phyloP scores from a whole-genome alignment of 2,888 invertebrate species.

The Tetanocera ferruginea region DNA sequence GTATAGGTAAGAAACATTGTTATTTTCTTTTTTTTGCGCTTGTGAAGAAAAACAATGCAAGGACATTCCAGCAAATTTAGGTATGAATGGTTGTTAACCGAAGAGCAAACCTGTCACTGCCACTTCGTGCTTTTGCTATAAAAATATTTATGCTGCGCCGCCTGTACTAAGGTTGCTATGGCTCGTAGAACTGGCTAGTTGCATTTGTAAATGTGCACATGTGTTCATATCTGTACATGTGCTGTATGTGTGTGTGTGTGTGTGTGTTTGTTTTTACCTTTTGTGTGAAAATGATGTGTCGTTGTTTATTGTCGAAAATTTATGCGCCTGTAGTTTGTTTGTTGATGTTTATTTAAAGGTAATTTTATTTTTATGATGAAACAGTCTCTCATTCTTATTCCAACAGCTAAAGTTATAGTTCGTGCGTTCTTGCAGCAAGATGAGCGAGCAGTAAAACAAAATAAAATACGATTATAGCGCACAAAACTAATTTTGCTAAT shows the following conservation, averaged over 20 bases:
- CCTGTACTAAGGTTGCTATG: not conserved
- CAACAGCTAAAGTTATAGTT: not conserved
- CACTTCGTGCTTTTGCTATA: constrained; percentile 19
- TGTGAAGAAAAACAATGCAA: too few species aligned
- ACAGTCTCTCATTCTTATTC: not conserved
- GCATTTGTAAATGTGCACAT: too few species aligned
- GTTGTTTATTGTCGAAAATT: constrained; percentile 27
- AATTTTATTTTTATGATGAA: constrained; percentile 32
- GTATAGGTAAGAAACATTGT: not conserved
- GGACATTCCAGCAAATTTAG: too few species aligned
- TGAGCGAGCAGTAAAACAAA: not conserved
- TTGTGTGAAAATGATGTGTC: constrained; percentile 27
- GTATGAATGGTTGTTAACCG: not conserved
- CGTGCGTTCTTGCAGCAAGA: not conserved
- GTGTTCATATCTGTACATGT: not conserved
- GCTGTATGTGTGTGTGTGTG: not conserved
- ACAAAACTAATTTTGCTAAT: constrained; percentile 25
- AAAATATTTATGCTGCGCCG: constrained; percentile 22
- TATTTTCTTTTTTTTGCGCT: too few species aligned
- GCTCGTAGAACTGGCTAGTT: not conserved
- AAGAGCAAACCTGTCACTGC: constrained; percentile 8
- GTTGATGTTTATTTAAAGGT: constrained; percentile 38
- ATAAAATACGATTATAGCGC: not conserved
- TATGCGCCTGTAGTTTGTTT: constrained; percentile 35
- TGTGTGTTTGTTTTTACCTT: not conserved